Percentiles rank a stretch among this genome's conserved stretches.
Evolutionary conservation across 1,140 invertebrate species (phyloP).

Genomic region (Geopemphigus sp.): DNA sequence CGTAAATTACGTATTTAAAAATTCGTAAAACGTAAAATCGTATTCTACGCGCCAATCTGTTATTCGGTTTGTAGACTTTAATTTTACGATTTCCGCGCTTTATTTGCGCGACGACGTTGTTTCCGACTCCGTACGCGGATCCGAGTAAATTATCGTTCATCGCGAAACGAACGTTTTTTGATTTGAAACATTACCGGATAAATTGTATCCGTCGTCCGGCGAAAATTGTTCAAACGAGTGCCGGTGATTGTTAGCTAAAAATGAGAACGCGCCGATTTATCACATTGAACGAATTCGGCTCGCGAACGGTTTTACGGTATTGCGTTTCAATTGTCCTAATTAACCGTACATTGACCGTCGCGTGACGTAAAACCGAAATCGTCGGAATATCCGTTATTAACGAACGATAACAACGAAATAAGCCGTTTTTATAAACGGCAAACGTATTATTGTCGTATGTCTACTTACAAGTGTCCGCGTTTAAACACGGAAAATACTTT

Average conservation of each 20-base stretch:
- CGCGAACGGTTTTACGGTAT: background rate
- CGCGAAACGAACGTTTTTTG: background rate
- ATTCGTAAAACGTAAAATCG: too few relatives aligned
- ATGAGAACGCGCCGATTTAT: too few relatives aligned
- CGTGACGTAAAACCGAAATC: background rate
- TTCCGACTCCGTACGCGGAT: background rate
- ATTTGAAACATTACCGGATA: too few relatives aligned
- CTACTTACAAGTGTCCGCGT: too few relatives aligned
- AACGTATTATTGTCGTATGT: background rate
- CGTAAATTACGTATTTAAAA: conserved; percentile 39
- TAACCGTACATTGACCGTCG: background rate
- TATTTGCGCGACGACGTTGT: background rate
- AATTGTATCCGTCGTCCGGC: too few relatives aligned
- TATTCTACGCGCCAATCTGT: too few relatives aligned
- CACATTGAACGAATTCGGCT: background rate
- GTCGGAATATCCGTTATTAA: background rate
- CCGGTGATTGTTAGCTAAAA: too few relatives aligned
- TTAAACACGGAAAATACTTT: too few relatives aligned
- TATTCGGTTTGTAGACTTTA: background rate
- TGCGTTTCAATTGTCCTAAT: background rate
- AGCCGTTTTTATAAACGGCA: background rate
- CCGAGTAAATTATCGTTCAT: background rate
- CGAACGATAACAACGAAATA: background rate
- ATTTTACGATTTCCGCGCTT: background rate
- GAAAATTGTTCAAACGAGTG: too few relatives aligned